phyloP scores from a whole-genome alignment of 2,888 invertebrate genomes.

The Erpobdella octoculata region DNA sequence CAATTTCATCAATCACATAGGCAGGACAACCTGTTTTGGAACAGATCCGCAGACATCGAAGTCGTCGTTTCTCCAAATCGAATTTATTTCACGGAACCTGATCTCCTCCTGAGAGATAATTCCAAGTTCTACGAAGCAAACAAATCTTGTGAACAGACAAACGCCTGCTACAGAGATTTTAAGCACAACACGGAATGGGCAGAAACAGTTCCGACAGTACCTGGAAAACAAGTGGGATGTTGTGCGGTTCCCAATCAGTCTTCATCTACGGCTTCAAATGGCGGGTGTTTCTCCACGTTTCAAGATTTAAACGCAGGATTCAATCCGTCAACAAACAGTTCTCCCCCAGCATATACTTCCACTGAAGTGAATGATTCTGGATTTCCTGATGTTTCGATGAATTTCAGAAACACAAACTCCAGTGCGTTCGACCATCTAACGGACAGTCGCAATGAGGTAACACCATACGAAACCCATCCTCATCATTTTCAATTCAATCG shows the following conservation, averaged over 20 bases:
- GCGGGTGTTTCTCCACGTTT: neutral
- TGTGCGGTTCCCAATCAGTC: neutral
- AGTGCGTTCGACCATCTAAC: neutral
- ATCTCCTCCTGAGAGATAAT: neutral
- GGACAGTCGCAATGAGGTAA: neutral
- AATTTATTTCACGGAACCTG: neutral
- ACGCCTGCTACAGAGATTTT: neutral
- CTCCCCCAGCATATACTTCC: no score
- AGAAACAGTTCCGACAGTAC: neutral
- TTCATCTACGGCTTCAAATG: neutral
- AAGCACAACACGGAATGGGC: neutral
- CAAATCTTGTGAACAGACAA: constrained; percentile 8
- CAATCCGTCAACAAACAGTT: no score
- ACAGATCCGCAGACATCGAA: constrained; percentile 11
- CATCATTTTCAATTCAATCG: neutral
- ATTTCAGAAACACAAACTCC: neutral
- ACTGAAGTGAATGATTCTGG: neutral
- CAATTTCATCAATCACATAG: neutral
- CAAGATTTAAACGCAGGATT: neutral
- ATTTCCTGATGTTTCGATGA: neutral
- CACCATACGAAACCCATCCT: neutral
- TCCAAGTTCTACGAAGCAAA: constrained; percentile 5
- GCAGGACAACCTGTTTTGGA: neutral
- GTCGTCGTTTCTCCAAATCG: constrained; percentile 11
- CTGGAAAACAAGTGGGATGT: neutral